These are phyloP conservation scores for Perca flavescens DNA, from an alignment of 2,113 vertebrate genomes.

Conservation along the genomic window DNA sequence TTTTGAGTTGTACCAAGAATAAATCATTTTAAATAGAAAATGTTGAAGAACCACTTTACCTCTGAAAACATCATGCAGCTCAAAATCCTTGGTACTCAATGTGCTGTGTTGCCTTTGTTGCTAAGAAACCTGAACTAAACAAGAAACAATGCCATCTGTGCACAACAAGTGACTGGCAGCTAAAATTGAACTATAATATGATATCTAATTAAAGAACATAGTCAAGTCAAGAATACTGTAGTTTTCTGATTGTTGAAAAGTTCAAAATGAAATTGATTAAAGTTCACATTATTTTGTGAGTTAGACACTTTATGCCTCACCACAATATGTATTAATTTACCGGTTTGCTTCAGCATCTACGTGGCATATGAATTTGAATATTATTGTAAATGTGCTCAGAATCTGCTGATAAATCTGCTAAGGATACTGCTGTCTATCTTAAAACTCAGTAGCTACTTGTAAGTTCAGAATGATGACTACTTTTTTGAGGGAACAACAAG, in stretches of 20 bases:
- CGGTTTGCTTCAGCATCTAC: background rate
- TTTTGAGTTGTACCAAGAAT: background rate
- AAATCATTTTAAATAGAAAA: background rate
- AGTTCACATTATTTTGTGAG: background rate
- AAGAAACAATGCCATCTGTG: slow-evolving; percentile 48
- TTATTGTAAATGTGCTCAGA: background rate
- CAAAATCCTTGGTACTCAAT: background rate
- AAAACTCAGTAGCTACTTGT: background rate
- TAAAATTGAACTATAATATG: background rate
- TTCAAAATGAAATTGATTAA: background rate
- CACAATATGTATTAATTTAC: background rate
- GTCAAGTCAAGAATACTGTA: background rate
- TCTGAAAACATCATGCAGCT: slow-evolving; percentile 32
- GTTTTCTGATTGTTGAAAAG: background rate
- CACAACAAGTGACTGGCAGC: background rate
- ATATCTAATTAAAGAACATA: background rate
- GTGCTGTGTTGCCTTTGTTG: slow-evolving; percentile 74
- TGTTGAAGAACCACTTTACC: slow-evolving; percentile 32
- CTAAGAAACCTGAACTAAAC: slow-evolving; percentile 75
- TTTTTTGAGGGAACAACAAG: background rate
- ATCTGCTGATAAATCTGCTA: background rate
- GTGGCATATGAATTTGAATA: background rate
- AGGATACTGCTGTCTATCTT: background rate
- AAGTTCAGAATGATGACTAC: background rate
- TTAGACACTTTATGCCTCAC: no score